phyloP scores from a whole-genome alignment of 2,113 vertebrate species.

The Corvus moneduloides region DNA sequence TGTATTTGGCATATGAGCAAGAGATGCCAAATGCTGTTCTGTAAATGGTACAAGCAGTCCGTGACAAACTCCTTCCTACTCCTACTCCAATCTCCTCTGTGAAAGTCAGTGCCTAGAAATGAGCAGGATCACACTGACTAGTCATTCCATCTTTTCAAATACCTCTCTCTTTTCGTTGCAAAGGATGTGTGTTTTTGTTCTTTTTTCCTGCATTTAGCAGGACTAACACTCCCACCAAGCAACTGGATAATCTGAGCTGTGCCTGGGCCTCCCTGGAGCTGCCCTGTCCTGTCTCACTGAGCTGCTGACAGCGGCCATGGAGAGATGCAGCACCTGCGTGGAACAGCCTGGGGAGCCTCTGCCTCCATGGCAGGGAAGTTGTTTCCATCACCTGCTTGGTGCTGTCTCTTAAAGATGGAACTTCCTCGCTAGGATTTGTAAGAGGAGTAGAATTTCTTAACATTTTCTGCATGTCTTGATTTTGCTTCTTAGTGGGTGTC shows the following conservation, averaged over 20 bases:
- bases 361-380: neutral
- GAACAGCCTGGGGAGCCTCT: neutral
- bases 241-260: neutral
- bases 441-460: neutral
- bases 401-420: neutral
- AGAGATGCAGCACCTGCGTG: neutral
- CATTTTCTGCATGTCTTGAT: neutral
- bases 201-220: neutral
- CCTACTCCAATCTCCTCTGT: neutral
- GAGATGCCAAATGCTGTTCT: constrained; percentile 3
- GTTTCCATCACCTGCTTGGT: neutral
- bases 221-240: neutral
- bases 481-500: neutral
- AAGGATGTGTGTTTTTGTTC: neutral
- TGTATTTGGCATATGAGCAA: neutral
- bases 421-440: neutral
- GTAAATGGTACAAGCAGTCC: neutral
- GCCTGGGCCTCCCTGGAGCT: neutral
- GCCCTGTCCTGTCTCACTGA: neutral
- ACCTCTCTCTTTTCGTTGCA: neutral
- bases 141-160: neutral
- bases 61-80: neutral
- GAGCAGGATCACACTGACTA: neutral
- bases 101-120: neutral
- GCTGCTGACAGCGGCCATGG: neutral